These are phyloP conservation scores for Neoitamus cyanurus DNA, from an alignment of 2,888 invertebrate species.

Conservation along the genomic window DNA sequence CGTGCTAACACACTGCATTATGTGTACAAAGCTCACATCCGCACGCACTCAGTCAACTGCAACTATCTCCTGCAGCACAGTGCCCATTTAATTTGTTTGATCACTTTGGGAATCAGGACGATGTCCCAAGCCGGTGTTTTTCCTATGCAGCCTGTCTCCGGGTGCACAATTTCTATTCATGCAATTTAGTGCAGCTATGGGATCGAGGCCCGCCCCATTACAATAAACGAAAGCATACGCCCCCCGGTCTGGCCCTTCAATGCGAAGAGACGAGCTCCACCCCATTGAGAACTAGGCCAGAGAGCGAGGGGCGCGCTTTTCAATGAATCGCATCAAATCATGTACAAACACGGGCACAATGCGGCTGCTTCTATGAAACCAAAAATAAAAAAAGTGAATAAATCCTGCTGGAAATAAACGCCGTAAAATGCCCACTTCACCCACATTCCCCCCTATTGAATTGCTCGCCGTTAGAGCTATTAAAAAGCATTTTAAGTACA, in stretches of 20 bases:
- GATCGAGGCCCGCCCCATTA: background rate
- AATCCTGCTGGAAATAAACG: background rate
- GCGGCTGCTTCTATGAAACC: background rate
- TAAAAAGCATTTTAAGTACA: background rate
- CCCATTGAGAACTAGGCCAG: background rate
- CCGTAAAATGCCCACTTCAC: background rate
- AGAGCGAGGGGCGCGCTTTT: background rate
- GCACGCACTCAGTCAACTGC: background rate
- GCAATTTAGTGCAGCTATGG: background rate
- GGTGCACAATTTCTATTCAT: background rate
- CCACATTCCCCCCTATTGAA: background rate
- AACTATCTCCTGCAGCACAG: background rate
- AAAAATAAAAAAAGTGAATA: background rate
- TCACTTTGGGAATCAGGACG: background rate
- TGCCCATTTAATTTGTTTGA: background rate
- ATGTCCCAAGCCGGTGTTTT: background rate
- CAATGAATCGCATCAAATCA: slow-evolving; percentile 1
- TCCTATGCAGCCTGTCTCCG: background rate
- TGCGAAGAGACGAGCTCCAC: background rate
- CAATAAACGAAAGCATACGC: background rate
- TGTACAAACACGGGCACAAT: background rate
- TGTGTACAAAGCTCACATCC: background rate
- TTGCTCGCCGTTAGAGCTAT: background rate
- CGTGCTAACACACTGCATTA: background rate
- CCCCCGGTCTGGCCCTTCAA: background rate